phyloP scores from a whole-genome alignment of 1,140 invertebrate genomes.

The Listronotus bonariensis region DNA sequence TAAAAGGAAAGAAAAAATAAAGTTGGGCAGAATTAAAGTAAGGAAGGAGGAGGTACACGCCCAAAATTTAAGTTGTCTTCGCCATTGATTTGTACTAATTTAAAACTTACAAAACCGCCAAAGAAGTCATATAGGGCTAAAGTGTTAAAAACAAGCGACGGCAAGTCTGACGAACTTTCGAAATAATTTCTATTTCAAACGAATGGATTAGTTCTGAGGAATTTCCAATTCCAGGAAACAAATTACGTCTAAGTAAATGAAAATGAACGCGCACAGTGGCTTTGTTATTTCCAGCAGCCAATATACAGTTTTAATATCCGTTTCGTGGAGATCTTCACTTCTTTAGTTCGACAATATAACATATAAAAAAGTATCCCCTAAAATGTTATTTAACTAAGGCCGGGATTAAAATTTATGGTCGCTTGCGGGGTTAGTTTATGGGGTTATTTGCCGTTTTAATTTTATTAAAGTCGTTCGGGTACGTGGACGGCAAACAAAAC shows the following conservation, averaged over 20 bases:
- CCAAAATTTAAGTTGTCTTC: too few species aligned
- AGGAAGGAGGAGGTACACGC: too few species aligned
- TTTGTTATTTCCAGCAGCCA: conserved; percentile 26
- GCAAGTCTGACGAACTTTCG: conserved; percentile 69
- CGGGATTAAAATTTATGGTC: conserved; percentile 26
- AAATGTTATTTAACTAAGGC: conserved; percentile 20
- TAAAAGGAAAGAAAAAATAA: too few species aligned
- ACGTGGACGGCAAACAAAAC: conserved; percentile 17
- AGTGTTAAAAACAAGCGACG: conserved; percentile 75
- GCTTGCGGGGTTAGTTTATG: conserved; percentile 16
- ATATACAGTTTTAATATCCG: conserved; percentile 34
- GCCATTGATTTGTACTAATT: too few species aligned
- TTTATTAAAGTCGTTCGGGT: conserved; percentile 27
- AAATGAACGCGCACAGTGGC: not conserved
- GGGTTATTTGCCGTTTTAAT: conserved; percentile 21
- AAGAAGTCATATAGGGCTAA: too few species aligned
- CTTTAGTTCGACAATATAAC: conserved; percentile 15
- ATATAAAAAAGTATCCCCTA: conserved; percentile 12
- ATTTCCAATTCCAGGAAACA: conserved; percentile 30
- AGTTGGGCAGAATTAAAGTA: too few species aligned
- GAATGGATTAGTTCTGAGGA: conserved; percentile 65
- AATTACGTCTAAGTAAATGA: conserved; percentile 50
- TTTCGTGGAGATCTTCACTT: conserved; percentile 12
- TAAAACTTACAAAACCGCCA: too few species aligned
- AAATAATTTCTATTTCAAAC: conserved; percentile 65